A percentile compares a stretch with the other conserved stretches of the same genome.
Conservation (phyloP, 2,113 vertebrate genomes). For the Xenus cinereus region DNA sequence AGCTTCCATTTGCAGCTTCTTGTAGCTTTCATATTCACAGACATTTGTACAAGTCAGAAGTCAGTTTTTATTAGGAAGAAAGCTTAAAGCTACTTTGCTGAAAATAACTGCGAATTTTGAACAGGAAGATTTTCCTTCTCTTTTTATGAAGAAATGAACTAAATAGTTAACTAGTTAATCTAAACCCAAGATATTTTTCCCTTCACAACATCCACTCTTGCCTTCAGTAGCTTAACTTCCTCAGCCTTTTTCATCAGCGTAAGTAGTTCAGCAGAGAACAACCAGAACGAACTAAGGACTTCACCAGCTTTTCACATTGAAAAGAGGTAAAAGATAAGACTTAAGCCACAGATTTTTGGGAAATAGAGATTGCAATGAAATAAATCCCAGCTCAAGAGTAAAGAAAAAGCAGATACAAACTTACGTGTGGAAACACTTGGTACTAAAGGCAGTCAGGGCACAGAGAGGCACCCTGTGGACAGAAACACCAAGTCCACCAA, state of each 20-base stretch:
- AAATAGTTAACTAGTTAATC: not conserved
- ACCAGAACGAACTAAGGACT: not conserved
- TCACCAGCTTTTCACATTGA: not conserved
- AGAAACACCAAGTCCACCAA: not conserved
- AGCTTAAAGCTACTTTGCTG: not conserved
- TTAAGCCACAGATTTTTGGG: not conserved
- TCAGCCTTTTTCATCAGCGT: not conserved
- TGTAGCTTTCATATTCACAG: not conserved
- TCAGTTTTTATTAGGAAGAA: not conserved
- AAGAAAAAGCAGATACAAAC: not conserved
- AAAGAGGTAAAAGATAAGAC: not conserved
- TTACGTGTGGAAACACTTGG: not conserved
- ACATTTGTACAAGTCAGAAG: not conserved
- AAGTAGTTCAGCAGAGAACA: not conserved
- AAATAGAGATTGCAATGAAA: not conserved
- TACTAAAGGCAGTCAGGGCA: not conserved
- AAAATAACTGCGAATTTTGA: not conserved
- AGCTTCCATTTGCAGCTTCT: not conserved
- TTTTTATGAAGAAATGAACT: not conserved
- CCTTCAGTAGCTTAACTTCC: not conserved
- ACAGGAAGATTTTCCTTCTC: not conserved
- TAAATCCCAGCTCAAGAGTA: not conserved
- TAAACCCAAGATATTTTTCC: not conserved
- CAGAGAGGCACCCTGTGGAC: not conserved
- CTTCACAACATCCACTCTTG: accelerated